Conservation (phyloP, 2,888 invertebrate species). For the Acleris laterana region DNA sequence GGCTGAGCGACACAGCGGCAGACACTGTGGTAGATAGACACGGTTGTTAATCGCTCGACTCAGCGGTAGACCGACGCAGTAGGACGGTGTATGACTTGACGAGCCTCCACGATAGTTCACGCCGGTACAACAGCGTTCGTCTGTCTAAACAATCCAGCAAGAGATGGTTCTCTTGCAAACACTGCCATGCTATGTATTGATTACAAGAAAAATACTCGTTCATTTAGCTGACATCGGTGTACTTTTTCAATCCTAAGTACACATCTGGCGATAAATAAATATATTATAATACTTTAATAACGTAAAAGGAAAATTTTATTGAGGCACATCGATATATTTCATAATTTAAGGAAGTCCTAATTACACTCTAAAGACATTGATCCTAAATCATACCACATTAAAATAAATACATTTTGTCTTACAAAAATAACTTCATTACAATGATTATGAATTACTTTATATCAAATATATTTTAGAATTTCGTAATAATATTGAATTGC, state of each 20-base stretch:
- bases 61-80: no score
- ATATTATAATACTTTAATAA: slow-evolving; percentile 49
- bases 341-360: slow-evolving; percentile 25
- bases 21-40: no score
- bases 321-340: slow-evolving; percentile 32
- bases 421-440: slow-evolving; percentile 28
- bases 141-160: no score
- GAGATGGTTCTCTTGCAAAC: no score
- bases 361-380: slow-evolving; percentile 33
- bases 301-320: slow-evolving; percentile 43
- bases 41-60: no score
- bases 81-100: no score
- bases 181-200: no score
- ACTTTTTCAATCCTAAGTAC: slow-evolving; percentile 48
- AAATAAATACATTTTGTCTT: slow-evolving; percentile 35
- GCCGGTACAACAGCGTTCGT: no score
- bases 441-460: slow-evolving; percentile 3
- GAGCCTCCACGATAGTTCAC: no score
- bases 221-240: background rate
- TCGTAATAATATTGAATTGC: background rate
- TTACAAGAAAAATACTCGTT: background rate
- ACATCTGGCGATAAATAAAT: slow-evolving; percentile 52
- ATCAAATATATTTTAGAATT: slow-evolving; percentile 9
- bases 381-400: slow-evolving; percentile 30
- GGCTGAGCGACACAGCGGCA: no score